Evolutionary conservation across 1,140 invertebrate species (phyloP), one percentile per base, ranked within the genome.

Genomic region (Drosophila novamexicana): DNA sequence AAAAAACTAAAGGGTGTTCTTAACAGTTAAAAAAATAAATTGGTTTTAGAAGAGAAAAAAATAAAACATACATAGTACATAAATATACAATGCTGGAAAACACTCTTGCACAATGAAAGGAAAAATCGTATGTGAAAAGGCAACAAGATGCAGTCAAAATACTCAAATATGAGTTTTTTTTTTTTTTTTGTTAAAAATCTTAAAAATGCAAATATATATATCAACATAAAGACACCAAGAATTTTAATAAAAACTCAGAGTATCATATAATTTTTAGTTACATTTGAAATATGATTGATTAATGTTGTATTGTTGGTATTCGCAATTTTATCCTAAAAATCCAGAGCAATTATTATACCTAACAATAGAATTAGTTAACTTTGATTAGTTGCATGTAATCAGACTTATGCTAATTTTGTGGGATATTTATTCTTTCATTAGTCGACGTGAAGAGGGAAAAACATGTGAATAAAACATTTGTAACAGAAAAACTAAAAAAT

Each of bases 321-420:
- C 50, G 59, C 32, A 56, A 50, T 76, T 65, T 34, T 77, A 75
- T 66, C 76, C 61, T 66, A 75, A 61, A 36, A 37, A 76, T 79
- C 76, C 76, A 66, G 62, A 71, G 67, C 62, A 76, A 79, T 72
- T 79, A 65, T 72, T 34, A 76, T 66, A 79, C 76, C 76, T 79
- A 76, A 76, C 73, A 61, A 79, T 78, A 76, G 39, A 79, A 77
- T 77, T 75, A 54, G 59, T 77, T 61, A 75, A 59, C 36, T 56
- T 69, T 22, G 32, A 62, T 74, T 74, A 74, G 68, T 71, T 39
- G 6, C 14, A 52, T 59, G 10, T 59, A 29, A 32, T 59, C 40
- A 59, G 85, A 86, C 91, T 10, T 29, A 40, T 29, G 10, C n/a
- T 12, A n/a, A 44, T 44, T 44, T 32, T 42, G 14, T 58, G 18